These are phyloP conservation scores for Coregonus clupeaformis DNA, from an alignment of 2,113 vertebrate genomes.

Conservation along the genomic window DNA sequence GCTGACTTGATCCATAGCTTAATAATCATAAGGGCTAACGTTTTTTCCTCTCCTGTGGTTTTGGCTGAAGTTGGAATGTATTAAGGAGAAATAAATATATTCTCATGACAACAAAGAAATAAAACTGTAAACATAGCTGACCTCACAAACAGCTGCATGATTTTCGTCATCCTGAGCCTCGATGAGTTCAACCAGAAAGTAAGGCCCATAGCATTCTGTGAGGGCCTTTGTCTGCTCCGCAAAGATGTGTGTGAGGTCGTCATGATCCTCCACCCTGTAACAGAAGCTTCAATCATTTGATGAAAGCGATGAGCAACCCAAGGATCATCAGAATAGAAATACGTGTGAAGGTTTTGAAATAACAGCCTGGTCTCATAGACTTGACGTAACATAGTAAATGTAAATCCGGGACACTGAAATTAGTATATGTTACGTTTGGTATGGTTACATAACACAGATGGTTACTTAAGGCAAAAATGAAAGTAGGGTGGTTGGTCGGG, in stretches of 20 bases:
- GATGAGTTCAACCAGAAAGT: conserved; percentile 79
- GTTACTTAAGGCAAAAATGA: too few relatives aligned
- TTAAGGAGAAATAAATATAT: background rate
- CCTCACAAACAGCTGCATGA: conserved; percentile 83
- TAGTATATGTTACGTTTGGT: too few relatives aligned
- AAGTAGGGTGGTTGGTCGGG: too few relatives aligned
- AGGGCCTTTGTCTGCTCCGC: conserved; percentile 60
- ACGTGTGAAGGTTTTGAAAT: background rate
- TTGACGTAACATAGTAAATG: too few relatives aligned
- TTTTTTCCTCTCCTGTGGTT: background rate
- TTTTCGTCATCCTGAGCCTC: conserved; percentile 74
- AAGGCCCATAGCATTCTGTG: conserved; percentile 63
- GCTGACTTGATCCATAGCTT: background rate
- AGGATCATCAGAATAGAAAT: background rate
- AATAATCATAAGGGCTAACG: background rate
- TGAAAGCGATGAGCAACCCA: background rate
- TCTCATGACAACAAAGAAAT: background rate
- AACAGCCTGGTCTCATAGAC: too few relatives aligned
- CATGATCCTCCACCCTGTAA: conserved; percentile 85
- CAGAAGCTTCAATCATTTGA: conserved; percentile 17
- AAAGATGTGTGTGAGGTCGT: conserved; percentile 79
- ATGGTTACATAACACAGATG: too few relatives aligned
- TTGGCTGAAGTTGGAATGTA: background rate
- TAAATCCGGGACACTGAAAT: too few relatives aligned
- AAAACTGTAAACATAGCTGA: conserved; percentile 53